Evolutionary conservation across 1,140 invertebrate genomes (phyloP).

Genomic region (Macrobrachium nipponense): DNA sequence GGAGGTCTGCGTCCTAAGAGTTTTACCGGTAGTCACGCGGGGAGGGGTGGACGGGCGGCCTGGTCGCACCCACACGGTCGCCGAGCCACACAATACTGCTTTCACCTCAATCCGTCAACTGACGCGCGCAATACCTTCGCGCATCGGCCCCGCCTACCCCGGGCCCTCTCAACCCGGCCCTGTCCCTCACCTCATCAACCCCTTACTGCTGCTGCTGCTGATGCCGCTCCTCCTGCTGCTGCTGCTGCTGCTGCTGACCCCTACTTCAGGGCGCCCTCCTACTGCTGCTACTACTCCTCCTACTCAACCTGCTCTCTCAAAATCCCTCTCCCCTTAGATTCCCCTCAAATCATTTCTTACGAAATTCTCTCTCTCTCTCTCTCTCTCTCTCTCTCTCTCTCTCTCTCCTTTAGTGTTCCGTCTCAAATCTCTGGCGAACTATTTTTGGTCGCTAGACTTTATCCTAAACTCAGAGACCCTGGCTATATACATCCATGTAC

Average conservation of each 20-base stretch:
- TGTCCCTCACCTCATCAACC: not conserved
- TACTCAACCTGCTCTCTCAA: too few relatives aligned
- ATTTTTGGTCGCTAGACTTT: not conserved
- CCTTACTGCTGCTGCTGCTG: not conserved
- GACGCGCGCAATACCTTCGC: not conserved
- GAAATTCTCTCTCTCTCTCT: not conserved
- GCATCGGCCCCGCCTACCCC: not conserved
- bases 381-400: not conserved
- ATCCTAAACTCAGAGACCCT: not conserved
- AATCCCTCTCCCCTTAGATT: too few relatives aligned
- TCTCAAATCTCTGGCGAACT: too few relatives aligned
- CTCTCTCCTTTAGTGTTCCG: not conserved
- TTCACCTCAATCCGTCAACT: constrained; percentile 8
- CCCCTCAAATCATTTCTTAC: too few relatives aligned
- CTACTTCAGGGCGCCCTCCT: too few relatives aligned
- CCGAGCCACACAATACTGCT: constrained; percentile 12
- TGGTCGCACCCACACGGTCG: constrained; percentile 9
- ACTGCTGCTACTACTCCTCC: too few relatives aligned
- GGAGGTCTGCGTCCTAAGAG: not conserved
- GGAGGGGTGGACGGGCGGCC: constrained; percentile 8
- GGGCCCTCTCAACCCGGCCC: too few relatives aligned
- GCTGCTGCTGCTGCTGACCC: too few relatives aligned
- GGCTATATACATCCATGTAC: not conserved
- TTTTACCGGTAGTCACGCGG: not conserved
- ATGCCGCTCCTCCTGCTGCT: not conserved